A percentile compares a stretch with the other conserved stretches of the same genome.
phyloP scores from a whole-genome alignment of 2,797 vertebrate genomes.

The Myripristis murdjan region DNA sequence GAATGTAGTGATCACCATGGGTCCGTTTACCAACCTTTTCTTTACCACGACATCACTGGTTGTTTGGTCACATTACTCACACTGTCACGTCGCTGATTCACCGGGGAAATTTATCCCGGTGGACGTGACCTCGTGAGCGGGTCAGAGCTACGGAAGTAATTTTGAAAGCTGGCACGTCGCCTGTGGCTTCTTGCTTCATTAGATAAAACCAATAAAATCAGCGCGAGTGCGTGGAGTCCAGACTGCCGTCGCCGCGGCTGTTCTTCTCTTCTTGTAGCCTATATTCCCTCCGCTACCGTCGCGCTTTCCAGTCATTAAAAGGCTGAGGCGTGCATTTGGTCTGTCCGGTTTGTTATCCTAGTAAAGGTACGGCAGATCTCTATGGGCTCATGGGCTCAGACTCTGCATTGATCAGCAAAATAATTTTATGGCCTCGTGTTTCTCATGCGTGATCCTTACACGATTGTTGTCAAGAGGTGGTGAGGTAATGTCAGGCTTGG shows the following conservation, averaged over 20 bases:
- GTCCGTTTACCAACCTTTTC: too few species aligned
- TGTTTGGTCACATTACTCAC: not conserved
- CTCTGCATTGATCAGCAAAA: not conserved
- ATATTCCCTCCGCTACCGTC: too few species aligned
- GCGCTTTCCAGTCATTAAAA: not conserved
- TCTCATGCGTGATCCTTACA: not conserved
- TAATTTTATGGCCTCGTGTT: not conserved
- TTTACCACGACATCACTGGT: not conserved
- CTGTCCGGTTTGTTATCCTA: not conserved
- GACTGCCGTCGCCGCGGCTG: not conserved
- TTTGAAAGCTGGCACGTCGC: conserved; percentile 7
- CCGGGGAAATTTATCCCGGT: not conserved
- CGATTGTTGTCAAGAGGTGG: too few species aligned
- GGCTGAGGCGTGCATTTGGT: not conserved
- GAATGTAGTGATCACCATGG: too few species aligned
- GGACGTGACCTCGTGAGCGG: not conserved
- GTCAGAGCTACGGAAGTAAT: conserved; percentile 16
- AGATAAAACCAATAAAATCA: conserved; percentile 46
- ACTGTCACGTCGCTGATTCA: not conserved
- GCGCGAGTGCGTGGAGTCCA: not conserved
- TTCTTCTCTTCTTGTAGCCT: not conserved
- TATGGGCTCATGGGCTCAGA: too few species aligned
- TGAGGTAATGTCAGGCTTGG: not conserved
- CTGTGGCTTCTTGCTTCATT: conserved; percentile 8
- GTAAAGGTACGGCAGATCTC: not conserved